Conservation (phyloP, 2,888 invertebrate genomes). For the Craniophora ligustri region DNA sequence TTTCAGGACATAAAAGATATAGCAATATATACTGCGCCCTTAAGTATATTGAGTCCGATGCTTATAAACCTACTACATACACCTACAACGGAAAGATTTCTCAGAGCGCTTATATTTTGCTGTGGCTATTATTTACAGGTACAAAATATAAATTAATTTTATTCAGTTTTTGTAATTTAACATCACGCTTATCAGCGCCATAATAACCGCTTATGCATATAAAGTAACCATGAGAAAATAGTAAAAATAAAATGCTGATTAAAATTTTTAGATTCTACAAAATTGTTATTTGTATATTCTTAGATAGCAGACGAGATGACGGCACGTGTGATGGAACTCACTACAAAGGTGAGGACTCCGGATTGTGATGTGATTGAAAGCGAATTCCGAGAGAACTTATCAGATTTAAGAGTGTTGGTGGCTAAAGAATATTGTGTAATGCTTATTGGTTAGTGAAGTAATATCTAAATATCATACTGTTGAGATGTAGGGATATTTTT, state of each 20-base stretch:
- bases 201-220: no score
- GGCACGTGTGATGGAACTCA: conserved; percentile 82
- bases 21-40: conserved; percentile 87
- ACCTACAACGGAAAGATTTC: conserved; percentile 89
- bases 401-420: conserved; percentile 88
- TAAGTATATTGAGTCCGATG: conserved; percentile 85
- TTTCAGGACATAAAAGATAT: conserved; percentile 84
- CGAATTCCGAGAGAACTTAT: conserved; percentile 86
- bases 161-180: no score
- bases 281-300: conserved; percentile 19
- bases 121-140: conserved; percentile 90
- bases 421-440: conserved; percentile 90
- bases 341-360: conserved; percentile 86
- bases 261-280: neutral
- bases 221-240: no score
- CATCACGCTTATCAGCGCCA: no score
- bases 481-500: no score
- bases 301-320: conserved; percentile 89
- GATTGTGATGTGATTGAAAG: conserved; percentile 82
- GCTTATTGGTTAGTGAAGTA: conserved; percentile 79
- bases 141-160: conserved; percentile 18
- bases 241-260: no score
- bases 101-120: conserved; percentile 90
- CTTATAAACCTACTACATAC: conserved; percentile 89
- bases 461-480: no score